These are phyloP conservation scores for Malurus cyaneus DNA, from an alignment of 2,113 vertebrate species.

Conservation along the genomic window DNA sequence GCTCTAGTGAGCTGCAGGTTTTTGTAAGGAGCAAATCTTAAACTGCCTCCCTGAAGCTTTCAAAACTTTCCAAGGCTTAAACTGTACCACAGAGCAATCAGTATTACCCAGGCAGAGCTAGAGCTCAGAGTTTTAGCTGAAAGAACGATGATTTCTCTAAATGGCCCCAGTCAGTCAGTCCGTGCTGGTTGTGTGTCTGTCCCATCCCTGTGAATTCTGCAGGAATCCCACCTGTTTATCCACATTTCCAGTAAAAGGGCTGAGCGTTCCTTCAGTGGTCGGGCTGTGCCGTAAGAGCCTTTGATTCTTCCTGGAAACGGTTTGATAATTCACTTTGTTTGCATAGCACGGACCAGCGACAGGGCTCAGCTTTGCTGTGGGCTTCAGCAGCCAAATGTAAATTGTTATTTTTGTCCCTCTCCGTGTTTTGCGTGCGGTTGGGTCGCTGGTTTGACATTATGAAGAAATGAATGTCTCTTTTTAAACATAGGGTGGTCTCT, in stretches of 20 bases:
- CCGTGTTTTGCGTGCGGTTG: not conserved
- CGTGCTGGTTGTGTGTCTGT: fast-evolving
- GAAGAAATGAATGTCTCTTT: not conserved
- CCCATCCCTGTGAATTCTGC: not conserved
- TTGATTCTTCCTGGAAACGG: not conserved
- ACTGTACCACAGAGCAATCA: fast-evolving
- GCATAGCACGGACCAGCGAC: not conserved
- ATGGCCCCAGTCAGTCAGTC: fast-evolving
- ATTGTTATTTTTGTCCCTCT: not conserved
- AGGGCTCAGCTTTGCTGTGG: not conserved
- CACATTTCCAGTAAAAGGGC: not conserved
- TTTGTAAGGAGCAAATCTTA: too few relatives aligned
- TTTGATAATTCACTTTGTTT: not conserved
- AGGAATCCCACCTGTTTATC: not conserved
- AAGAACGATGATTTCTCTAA: fast-evolving
- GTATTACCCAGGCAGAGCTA: fast-evolving
- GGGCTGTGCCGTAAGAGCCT: not conserved
- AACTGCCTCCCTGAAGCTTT: not conserved
- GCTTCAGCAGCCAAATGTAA: not conserved
- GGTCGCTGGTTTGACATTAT: not conserved
- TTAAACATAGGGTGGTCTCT: slow-evolving; percentile 13
- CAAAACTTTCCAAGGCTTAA: not conserved
- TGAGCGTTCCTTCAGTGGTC: not conserved
- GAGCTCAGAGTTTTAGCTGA: not conserved
- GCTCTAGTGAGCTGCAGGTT: fast-evolving